phyloP scores from a whole-genome alignment of 1,140 invertebrate species.

The Venustaconcha ellipsiformis region DNA sequence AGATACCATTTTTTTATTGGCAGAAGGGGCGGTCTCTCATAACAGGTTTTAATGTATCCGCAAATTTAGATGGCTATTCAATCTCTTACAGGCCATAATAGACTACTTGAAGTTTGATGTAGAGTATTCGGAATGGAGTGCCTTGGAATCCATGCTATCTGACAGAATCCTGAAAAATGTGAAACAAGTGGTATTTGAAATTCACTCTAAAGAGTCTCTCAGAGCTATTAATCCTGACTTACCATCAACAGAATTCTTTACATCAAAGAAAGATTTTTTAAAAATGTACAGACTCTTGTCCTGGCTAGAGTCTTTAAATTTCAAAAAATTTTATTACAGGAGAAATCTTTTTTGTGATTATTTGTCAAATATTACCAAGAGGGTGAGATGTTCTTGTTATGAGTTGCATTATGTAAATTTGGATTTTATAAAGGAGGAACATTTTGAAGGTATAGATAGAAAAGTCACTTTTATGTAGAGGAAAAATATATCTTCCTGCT shows the following conservation, averaged over 20 bases:
- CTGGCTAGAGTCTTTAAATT: background rate
- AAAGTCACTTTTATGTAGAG: too few relatives aligned
- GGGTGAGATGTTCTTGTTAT: background rate
- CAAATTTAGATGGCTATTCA: background rate
- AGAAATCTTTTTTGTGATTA: conserved; percentile 6
- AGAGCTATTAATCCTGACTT: background rate
- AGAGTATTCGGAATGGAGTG: background rate
- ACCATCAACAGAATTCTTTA: background rate
- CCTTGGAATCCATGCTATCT: background rate
- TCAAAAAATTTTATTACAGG: background rate
- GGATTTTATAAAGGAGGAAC: conserved; percentile 1
- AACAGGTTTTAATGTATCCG: too few relatives aligned
- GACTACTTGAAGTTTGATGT: conserved; percentile 5
- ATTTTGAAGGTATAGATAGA: background rate
- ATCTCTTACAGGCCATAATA: background rate
- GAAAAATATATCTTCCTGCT: too few relatives aligned
- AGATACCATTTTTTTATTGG: too few relatives aligned
- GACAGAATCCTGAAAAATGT: background rate
- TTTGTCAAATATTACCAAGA: background rate
- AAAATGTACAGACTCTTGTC: background rate
- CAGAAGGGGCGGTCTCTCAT: too few relatives aligned
- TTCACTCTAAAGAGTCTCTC: background rate
- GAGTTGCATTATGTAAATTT: conserved; percentile 8
- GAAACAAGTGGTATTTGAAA: conserved; percentile 3
- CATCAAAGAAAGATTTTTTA: conserved; percentile 2